A percentile compares a stretch with the other conserved stretches of the same genome.
These are phyloP conservation scores for Girardinus metallicus DNA, from an alignment of 2,797 vertebrate genomes.

Conservation along the genomic window DNA sequence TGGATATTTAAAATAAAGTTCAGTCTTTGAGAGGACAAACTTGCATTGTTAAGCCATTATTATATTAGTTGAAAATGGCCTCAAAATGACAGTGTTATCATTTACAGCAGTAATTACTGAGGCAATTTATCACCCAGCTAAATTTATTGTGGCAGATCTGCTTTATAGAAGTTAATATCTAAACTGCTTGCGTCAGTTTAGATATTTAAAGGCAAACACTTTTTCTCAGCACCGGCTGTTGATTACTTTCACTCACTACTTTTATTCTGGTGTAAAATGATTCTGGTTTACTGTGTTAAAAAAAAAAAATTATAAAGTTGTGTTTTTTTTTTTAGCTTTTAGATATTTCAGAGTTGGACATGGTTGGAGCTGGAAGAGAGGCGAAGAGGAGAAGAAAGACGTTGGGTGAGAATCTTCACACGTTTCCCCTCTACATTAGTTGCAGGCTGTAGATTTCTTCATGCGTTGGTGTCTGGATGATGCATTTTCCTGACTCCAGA, in stretches of 20 bases:
- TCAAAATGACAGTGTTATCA: too few relatives aligned
- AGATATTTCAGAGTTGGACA: constrained; percentile 92
- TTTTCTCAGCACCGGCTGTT: background rate
- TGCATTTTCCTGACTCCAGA: constrained; percentile 74
- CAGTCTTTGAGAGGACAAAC: too few relatives aligned
- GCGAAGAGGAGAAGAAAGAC: constrained; percentile 97
- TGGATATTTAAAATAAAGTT: too few relatives aligned
- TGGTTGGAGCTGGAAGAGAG: constrained; percentile 93
- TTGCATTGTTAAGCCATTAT: too few relatives aligned
- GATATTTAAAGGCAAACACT: background rate
- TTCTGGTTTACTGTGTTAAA: background rate
- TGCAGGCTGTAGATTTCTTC: background rate
- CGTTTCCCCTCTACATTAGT: background rate
- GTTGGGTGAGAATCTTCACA: constrained; percentile 79
- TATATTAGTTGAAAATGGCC: too few relatives aligned
- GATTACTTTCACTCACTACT: background rate
- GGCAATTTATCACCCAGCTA: too few relatives aligned
- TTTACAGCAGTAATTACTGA: too few relatives aligned
- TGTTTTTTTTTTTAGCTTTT: constrained; percentile 81
- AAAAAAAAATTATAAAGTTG: background rate
- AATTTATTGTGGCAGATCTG: too few relatives aligned
- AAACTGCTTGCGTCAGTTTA: too few relatives aligned
- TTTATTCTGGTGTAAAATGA: background rate
- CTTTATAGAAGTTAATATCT: too few relatives aligned
- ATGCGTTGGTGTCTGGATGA: background rate